Evolutionary conservation across 2,888 invertebrate genomes (phyloP).

Genomic region (Plebejus melissa): DNA sequence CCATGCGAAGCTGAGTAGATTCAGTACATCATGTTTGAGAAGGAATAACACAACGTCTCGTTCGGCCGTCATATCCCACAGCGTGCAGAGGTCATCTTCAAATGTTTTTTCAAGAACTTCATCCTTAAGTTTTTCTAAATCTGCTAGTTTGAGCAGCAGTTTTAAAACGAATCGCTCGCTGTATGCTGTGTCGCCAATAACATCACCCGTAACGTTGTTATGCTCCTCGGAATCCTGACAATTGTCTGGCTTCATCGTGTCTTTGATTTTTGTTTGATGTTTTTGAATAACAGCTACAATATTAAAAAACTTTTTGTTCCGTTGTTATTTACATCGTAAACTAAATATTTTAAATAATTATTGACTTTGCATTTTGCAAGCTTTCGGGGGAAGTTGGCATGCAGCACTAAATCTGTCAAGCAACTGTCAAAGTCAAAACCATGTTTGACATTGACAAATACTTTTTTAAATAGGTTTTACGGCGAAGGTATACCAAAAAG

Average conservation of each 20-base stretch:
- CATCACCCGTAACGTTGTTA: conserved; percentile 82
- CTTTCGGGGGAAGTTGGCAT: too few relatives aligned
- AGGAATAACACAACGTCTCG: conserved; percentile 86
- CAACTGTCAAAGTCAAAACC: too few relatives aligned
- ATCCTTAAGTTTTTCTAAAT: conserved; percentile 68
- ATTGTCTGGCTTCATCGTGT: conserved; percentile 47
- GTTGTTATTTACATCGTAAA: too few relatives aligned
- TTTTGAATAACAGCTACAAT: not conserved
- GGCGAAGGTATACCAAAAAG: too few relatives aligned
- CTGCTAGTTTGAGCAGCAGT: conserved; percentile 81
- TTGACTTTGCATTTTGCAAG: too few relatives aligned
- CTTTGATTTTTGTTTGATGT: not conserved
- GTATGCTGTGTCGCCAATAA: conserved; percentile 88
- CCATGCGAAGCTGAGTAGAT: conserved; percentile 80
- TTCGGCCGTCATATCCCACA: conserved; percentile 93
- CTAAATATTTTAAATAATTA: too few relatives aligned
- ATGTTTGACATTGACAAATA: too few relatives aligned
- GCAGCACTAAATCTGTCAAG: too few relatives aligned
- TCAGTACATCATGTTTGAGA: conserved; percentile 82
- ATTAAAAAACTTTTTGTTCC: too few relatives aligned
- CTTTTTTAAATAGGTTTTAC: too few relatives aligned
- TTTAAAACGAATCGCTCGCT: conserved; percentile 87
- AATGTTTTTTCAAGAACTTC: conserved; percentile 79
- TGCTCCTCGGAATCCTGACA: conserved; percentile 33
- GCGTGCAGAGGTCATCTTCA: conserved; percentile 85